Evolutionary conservation across 2,797 vertebrate species (phyloP), one percentile per base, ranked within the genome.

Genomic region (Sebastes cheni): DNA sequence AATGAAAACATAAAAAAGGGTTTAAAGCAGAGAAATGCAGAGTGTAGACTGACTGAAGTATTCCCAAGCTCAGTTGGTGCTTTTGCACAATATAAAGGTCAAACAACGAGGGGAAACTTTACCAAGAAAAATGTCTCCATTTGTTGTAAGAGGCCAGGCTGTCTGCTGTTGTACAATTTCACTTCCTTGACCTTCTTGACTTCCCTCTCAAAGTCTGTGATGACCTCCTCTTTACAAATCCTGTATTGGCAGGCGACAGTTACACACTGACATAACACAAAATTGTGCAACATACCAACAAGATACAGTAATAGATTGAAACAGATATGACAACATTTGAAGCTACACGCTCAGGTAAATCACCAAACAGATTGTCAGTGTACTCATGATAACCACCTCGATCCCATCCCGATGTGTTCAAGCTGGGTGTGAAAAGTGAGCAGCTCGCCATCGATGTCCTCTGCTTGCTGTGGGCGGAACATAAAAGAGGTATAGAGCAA

Each of bases 171-270:
- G 16, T 89, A 91, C 30, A 81, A 29, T 18, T 90, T 94, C 11
- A 95, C 95, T 56, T 94, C 90, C 67, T 85, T 83, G 14, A 96
- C 83, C 77, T 93, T 96, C 84, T 91, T 88, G 18, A 89, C 73
- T 80, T 97, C 89, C 73, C 68, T 92, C 80, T 95, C 88, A 81
- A 96, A 91, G 65, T 97, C 96, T 8, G 50, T 18, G 59, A 94
- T 89, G 7, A 96, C 89, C 32, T 97, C 96, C 30, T 95, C 94
- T 80, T 95, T 96, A 36, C 92, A 93, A 29, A 97, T 93, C 76
- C 97, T 97, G 71, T 14, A 42, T 29, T 6, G 22, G 61, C 2
- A 2, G 8, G 22, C 2, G 54, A 83, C 59, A 80, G 34, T 56
- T 5, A 56, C 1, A 46, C 29, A 39, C 6, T 58, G 2, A 42